Conservation (phyloP, 2,888 invertebrate species). For the Ecliptopera silaceata region DNA sequence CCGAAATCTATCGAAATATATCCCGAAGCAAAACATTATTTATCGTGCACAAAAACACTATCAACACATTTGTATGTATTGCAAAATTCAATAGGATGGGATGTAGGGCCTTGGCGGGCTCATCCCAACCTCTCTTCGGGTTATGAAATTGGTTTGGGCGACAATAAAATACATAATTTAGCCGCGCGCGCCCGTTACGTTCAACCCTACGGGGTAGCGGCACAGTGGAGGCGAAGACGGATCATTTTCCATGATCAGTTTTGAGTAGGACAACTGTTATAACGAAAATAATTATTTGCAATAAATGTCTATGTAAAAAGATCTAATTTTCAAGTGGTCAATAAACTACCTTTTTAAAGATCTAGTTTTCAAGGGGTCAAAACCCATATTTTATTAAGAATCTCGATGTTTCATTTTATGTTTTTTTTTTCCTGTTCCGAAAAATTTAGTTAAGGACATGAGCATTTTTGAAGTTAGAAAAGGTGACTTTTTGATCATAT, state of each 20-base stretch:
- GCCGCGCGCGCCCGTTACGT: slow-evolving; percentile 46
- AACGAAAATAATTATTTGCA: too few relatives aligned
- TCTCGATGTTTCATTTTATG: too few relatives aligned
- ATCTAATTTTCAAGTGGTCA: too few relatives aligned
- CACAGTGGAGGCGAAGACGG: slow-evolving; percentile 23
- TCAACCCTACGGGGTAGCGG: slow-evolving; percentile 32
- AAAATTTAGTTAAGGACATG: too few relatives aligned
- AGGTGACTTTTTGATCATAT: too few relatives aligned
- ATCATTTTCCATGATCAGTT: not conserved
- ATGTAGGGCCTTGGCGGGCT: slow-evolving; percentile 53
- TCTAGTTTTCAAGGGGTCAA: too few relatives aligned
- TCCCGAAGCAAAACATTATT: slow-evolving; percentile 40
- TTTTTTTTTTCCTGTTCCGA: too few relatives aligned
- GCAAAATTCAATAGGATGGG: slow-evolving; percentile 65
- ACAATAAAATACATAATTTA: slow-evolving; percentile 77
- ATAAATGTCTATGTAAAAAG: too few relatives aligned
- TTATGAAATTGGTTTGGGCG: slow-evolving; percentile 72
- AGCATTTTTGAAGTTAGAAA: too few relatives aligned
- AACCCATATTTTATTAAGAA: too few relatives aligned
- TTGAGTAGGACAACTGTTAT: not conserved
- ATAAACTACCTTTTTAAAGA: too few relatives aligned
- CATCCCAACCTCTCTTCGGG: slow-evolving; percentile 61
- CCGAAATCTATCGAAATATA: slow-evolving; percentile 32
- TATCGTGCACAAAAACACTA: slow-evolving; percentile 50
- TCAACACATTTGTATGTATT: slow-evolving; percentile 67